Percentiles rank a stretch among this genome's conserved stretches.
Conservation (phyloP, 2,797 vertebrate species). For the Pelodytes ibericus region DNA sequence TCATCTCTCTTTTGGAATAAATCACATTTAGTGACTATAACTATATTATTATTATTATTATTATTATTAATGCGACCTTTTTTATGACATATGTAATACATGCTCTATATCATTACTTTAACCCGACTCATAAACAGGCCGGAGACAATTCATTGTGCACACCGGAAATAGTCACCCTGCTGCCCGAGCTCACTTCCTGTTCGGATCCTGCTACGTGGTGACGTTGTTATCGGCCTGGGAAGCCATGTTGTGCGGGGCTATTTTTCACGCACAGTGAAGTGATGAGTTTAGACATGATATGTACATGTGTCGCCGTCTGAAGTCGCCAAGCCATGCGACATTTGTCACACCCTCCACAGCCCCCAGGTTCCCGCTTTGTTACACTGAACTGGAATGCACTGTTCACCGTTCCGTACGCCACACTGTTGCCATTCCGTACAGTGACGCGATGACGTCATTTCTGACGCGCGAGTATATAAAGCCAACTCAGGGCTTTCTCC, state of each 20-base stretch:
- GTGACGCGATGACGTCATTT: constrained; percentile 6
- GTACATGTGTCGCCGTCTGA: neutral
- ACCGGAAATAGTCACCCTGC: neutral
- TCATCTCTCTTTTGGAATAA: too few relatives aligned
- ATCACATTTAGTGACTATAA: too few relatives aligned
- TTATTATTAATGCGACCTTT: too few relatives aligned
- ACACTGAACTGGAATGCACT: too few relatives aligned
- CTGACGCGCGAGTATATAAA: constrained; percentile 16
- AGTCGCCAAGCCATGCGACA: neutral
- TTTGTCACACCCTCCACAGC: too few relatives aligned
- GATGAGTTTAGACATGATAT: neutral
- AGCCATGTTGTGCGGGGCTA: neutral
- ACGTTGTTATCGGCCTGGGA: neutral
- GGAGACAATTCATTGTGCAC: neutral
- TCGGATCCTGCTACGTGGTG: neutral
- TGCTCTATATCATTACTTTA: too few relatives aligned
- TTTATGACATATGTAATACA: too few relatives aligned
- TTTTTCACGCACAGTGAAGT: neutral
- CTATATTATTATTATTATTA: too few relatives aligned
- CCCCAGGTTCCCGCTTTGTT: too few relatives aligned
- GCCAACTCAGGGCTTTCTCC: constrained; percentile 15
- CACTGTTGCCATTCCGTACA: neutral
- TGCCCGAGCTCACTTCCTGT: neutral
- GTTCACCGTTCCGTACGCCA: neutral
- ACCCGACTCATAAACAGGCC: neutral